These are phyloP conservation scores for Platorchestia sp. DNA, from an alignment of 1,140 invertebrate genomes.

Conservation along the genomic window DNA sequence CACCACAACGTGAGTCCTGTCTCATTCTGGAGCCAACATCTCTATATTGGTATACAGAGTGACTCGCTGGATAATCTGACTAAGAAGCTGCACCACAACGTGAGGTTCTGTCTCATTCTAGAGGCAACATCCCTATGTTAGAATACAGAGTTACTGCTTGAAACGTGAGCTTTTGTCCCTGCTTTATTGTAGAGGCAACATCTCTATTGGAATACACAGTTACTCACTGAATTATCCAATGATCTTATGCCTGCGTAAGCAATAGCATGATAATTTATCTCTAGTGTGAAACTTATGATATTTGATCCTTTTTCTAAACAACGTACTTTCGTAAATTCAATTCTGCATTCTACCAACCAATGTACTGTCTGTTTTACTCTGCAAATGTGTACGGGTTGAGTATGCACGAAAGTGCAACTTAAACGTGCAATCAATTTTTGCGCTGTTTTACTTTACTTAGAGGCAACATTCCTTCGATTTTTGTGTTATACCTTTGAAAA, in stretches of 20 bases:
- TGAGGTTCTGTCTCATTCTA: background rate
- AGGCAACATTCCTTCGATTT: background rate
- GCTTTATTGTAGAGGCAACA: no score
- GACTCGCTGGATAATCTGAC: no score
- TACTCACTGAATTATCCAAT: no score
- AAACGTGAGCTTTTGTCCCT: no score
- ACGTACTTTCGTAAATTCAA: no score
- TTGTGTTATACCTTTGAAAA: background rate
- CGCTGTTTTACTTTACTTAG: background rate
- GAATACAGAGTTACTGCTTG: background rate
- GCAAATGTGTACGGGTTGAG: background rate
- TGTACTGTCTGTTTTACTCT: background rate
- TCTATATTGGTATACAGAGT: background rate
- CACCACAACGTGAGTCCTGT: conserved; percentile 27
- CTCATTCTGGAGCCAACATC: background rate
- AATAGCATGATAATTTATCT: no score
- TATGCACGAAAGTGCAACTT: background rate
- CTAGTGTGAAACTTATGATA: no score
- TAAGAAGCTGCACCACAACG: background rate
- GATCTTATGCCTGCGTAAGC: no score
- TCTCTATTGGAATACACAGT: no score
- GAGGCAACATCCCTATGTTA: background rate
- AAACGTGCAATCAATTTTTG: background rate
- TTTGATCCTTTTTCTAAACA: no score
- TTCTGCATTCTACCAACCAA: background rate